Evolutionary conservation across 92 coral and sea anemone genomes (phyloP).

Genomic region (Isaurus tuberculatus): DNA sequence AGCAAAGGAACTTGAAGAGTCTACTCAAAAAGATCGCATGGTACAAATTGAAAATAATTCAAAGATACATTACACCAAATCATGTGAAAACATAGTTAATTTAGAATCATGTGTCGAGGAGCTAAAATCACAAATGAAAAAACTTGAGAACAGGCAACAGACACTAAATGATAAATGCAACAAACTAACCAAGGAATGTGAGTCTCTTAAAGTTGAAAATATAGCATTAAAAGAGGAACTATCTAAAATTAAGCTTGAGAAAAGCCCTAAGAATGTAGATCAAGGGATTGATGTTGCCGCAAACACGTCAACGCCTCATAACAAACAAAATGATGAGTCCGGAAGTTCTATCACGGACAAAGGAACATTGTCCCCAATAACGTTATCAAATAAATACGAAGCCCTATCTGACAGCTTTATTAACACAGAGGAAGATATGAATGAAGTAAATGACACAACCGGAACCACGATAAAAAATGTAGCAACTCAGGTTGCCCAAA

Average conservation of each 20-base stretch:
- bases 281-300: conserved; percentile 7
- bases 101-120: not conserved
- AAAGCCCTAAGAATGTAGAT: conserved; percentile 3
- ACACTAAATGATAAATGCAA: conserved; percentile 27
- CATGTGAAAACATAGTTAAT: not conserved
- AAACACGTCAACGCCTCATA: conserved; percentile 22
- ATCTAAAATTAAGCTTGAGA: not conserved
- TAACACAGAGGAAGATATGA: not conserved
- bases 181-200: conserved; percentile 22
- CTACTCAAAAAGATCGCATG: conserved; percentile 12
- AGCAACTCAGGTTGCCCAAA: conserved; percentile 21
- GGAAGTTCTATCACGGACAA: conserved; percentile 12
- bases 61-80: conserved; percentile 1
- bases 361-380: conserved; percentile 17
- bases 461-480: conserved; percentile 13
- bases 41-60: conserved; percentile 14
- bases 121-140: conserved; percentile 17
- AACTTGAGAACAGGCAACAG: conserved; percentile 20
- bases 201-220: conserved; percentile 23
- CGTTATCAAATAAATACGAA: conserved; percentile 1
- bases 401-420: conserved; percentile 5
- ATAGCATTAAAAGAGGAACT: conserved; percentile 15
- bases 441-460: conserved; percentile 19
- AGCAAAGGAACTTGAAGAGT: conserved; percentile 16
- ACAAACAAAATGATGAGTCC: conserved; percentile 9